Conservation (phyloP, 2,888 invertebrate species). For the Luperina nickerlii region DNA sequence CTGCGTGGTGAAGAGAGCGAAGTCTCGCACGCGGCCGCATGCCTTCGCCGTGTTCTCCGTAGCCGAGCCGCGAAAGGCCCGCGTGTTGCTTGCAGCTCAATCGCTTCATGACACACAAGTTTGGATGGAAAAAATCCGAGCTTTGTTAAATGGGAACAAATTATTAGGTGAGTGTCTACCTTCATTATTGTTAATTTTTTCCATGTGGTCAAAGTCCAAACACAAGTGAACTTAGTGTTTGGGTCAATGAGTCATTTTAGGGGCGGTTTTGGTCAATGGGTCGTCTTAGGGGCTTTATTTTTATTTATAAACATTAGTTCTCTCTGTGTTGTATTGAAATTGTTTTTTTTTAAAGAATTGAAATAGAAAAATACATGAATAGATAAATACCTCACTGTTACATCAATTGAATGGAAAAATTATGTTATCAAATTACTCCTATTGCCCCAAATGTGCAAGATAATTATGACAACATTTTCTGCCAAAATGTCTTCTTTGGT, state of each 20-base stretch:
- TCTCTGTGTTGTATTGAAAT: constrained; percentile 15
- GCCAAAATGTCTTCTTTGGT: constrained; percentile 17
- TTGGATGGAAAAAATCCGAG: constrained; percentile 92
- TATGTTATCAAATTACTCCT: background rate
- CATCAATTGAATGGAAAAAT: background rate
- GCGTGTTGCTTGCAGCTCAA: constrained; percentile 91
- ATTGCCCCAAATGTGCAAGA: background rate
- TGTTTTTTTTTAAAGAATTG: background rate
- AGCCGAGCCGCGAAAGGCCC: constrained; percentile 90
- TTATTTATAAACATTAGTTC: background rate
- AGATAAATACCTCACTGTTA: background rate
- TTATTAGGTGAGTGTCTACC: constrained; percentile 79
- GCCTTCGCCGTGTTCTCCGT: constrained; percentile 92
- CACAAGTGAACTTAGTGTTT: background rate
- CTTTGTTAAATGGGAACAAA: constrained; percentile 86
- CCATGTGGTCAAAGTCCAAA: constrained; percentile 52
- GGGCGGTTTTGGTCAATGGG: too few relatives aligned
- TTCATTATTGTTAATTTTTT: constrained; percentile 58
- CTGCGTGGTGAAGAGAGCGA: constrained; percentile 91
- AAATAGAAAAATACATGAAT: background rate
- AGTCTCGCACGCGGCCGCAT: constrained; percentile 92
- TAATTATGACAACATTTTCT: background rate
- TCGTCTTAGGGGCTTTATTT: background rate
- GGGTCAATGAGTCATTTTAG: too few relatives aligned
- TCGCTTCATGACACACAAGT: constrained; percentile 92